These are phyloP conservation scores for Seira musarum DNA, from an alignment of 2,888 invertebrate genomes.

Conservation along the genomic window DNA sequence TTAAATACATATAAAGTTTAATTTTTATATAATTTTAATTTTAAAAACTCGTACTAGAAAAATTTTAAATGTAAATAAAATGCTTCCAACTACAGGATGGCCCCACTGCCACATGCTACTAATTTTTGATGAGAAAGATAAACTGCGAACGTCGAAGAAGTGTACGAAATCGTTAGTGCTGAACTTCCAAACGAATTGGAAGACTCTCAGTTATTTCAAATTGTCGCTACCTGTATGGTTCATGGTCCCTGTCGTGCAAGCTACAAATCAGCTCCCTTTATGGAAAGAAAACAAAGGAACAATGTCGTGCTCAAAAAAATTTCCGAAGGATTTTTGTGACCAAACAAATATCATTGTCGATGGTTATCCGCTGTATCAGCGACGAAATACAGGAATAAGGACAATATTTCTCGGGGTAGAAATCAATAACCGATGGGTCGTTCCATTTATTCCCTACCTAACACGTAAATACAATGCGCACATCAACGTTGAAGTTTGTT, in stretches of 20 bases:
- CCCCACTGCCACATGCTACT: constrained; percentile 66
- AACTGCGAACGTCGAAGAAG: constrained; percentile 35
- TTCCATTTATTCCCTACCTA: constrained; percentile 72
- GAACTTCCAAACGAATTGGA: constrained; percentile 66
- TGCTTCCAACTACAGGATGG: no score
- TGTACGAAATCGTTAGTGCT: constrained; percentile 65
- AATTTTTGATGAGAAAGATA: constrained; percentile 55
- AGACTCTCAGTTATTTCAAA: constrained; percentile 55
- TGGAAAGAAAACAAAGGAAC: constrained; percentile 68
- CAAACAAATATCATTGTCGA: constrained; percentile 69
- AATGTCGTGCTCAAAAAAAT: constrained; percentile 63
- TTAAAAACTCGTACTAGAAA: no score
- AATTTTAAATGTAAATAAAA: no score
- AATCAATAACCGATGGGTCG: constrained; percentile 71
- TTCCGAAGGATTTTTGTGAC: constrained; percentile 68
- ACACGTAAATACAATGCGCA: constrained; percentile 71
- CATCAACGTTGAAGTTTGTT: constrained; percentile 72
- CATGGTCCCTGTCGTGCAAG: constrained; percentile 69
- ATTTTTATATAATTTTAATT: no score
- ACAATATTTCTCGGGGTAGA: neutral
- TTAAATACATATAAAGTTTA: no score
- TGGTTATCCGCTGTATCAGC: constrained; percentile 70
- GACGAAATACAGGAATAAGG: constrained; percentile 38
- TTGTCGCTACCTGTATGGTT: constrained; percentile 66
- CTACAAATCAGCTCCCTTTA: constrained; percentile 57